phyloP scores from a whole-genome alignment of 1,140 invertebrate species.

The Scaptodrosophila lebanonensis region DNA sequence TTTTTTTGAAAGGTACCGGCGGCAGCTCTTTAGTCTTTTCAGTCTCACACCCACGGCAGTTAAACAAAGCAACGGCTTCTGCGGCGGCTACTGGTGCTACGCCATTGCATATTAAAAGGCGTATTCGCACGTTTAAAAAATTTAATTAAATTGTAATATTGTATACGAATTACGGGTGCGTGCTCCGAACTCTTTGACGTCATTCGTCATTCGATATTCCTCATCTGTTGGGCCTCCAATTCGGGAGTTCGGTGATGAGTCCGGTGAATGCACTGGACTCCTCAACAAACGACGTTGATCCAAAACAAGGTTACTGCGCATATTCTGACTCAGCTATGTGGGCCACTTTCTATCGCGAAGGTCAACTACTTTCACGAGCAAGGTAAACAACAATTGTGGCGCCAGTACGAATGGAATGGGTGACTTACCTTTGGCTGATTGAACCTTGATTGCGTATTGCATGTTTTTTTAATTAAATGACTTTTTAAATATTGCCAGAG shows the following conservation, averaged over 20 bases:
- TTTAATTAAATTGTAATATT: constrained; percentile 44
- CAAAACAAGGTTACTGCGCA: neutral
- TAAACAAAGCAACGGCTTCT: too few relatives aligned
- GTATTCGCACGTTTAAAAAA: too few relatives aligned
- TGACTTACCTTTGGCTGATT: too few relatives aligned
- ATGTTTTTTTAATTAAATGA: constrained; percentile 27
- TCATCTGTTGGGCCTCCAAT: too few relatives aligned
- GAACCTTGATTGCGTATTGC: constrained; percentile 39
- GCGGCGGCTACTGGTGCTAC: constrained; percentile 61
- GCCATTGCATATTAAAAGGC: constrained; percentile 50
- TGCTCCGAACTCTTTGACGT: too few relatives aligned
- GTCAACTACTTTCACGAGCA: constrained; percentile 64
- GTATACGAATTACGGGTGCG: too few relatives aligned
- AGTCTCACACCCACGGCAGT: too few relatives aligned
- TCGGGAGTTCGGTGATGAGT: too few relatives aligned
- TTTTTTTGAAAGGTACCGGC: too few relatives aligned
- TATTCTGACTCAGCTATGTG: neutral
- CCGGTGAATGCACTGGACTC: constrained; percentile 50
- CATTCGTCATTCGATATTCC: too few relatives aligned
- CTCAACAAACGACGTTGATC: constrained; percentile 5
- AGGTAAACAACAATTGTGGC: constrained; percentile 68
- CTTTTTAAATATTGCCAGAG: constrained; percentile 49
- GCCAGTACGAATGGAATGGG: constrained; percentile 26
- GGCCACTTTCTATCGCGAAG: constrained; percentile 53
- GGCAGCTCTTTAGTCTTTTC: too few relatives aligned